A percentile compares a stretch with the other conserved stretches of the same genome.
These are phyloP conservation scores for Drepana arcuata DNA, from an alignment of 1,140 invertebrate genomes.

Conservation along the genomic window DNA sequence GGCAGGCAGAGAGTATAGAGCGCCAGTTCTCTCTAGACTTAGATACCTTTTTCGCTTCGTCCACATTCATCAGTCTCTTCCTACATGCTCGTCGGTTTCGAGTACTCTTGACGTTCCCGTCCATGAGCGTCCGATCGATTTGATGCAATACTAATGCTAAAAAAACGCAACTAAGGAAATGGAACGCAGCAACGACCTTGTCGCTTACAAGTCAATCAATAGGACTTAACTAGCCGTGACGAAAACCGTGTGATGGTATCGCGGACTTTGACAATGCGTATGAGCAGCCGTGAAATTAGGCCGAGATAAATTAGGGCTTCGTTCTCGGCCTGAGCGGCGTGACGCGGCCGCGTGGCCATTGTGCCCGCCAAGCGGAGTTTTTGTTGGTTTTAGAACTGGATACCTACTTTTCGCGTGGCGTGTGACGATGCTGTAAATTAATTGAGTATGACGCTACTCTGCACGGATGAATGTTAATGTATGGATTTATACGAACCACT, in stretches of 20 bases:
- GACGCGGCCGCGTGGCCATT: constrained; percentile 43
- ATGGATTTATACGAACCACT: neutral
- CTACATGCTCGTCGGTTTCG: too few relatives aligned
- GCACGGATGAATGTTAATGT: constrained; percentile 3
- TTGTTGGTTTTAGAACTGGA: constrained; percentile 63
- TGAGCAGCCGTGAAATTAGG: constrained; percentile 59
- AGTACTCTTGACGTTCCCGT: too few relatives aligned
- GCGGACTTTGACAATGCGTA: constrained; percentile 52
- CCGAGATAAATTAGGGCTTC: constrained; percentile 51
- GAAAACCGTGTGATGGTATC: constrained; percentile 59
- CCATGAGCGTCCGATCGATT: too few relatives aligned
- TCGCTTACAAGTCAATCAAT: too few relatives aligned
- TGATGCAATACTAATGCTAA: too few relatives aligned
- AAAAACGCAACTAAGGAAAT: too few relatives aligned
- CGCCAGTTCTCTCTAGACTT: too few relatives aligned
- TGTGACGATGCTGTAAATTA: constrained; percentile 23
- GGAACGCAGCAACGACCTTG: too few relatives aligned
- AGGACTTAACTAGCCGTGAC: constrained; percentile 38
- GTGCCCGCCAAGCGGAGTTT: constrained; percentile 34
- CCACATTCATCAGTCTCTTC: too few relatives aligned
- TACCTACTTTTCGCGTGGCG: constrained; percentile 5
- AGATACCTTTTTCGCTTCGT: too few relatives aligned
- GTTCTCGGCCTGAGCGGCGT: constrained; percentile 34
- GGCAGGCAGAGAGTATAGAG: too few relatives aligned
- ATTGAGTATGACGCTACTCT: constrained; percentile 33